Conservation (phyloP, 2,888 invertebrate genomes). For the Synergus laeviventris region DNA sequence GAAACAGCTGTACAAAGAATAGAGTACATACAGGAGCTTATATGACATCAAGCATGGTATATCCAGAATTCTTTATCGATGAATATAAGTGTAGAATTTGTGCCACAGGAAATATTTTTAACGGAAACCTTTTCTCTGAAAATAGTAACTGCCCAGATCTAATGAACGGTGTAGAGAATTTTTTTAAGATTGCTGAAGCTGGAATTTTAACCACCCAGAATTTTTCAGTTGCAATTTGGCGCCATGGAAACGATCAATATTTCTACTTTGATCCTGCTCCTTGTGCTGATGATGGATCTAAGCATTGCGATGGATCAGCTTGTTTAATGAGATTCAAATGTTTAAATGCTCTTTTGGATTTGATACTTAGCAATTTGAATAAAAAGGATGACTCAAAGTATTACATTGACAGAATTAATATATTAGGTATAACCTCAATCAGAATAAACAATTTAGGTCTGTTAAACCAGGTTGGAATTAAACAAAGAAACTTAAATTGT, state of each 20-base stretch:
- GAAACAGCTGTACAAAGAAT: constrained; percentile 59
- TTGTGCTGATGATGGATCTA: constrained; percentile 78
- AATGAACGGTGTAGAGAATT: constrained; percentile 71
- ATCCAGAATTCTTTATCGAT: constrained; percentile 67
- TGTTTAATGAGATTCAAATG: constrained; percentile 64
- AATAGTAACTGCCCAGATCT: constrained; percentile 64
- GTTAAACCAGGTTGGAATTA: neutral
- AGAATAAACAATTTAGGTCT: neutral
- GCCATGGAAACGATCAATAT: constrained; percentile 73
- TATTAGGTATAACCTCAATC: constrained; percentile 47
- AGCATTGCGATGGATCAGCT: constrained; percentile 55
- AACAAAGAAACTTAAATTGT: neutral
- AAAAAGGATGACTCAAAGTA: constrained; percentile 63
- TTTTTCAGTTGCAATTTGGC: constrained; percentile 79
- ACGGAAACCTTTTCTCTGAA: constrained; percentile 65
- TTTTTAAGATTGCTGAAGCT: constrained; percentile 72
- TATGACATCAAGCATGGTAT: constrained; percentile 59
- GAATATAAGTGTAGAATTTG: constrained; percentile 65
- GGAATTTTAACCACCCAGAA: constrained; percentile 80
- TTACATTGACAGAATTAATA: constrained; percentile 64
- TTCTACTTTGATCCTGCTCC: constrained; percentile 81
- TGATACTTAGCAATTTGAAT: constrained; percentile 61
- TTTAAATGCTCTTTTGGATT: constrained; percentile 58
- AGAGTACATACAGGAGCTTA: constrained; percentile 58
- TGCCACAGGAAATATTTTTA: constrained; percentile 60